A percentile compares a stretch with the other conserved stretches of the same genome.
phyloP scores from a whole-genome alignment of 2,888 invertebrate genomes.

The Lissocephala sabroskyi region DNA sequence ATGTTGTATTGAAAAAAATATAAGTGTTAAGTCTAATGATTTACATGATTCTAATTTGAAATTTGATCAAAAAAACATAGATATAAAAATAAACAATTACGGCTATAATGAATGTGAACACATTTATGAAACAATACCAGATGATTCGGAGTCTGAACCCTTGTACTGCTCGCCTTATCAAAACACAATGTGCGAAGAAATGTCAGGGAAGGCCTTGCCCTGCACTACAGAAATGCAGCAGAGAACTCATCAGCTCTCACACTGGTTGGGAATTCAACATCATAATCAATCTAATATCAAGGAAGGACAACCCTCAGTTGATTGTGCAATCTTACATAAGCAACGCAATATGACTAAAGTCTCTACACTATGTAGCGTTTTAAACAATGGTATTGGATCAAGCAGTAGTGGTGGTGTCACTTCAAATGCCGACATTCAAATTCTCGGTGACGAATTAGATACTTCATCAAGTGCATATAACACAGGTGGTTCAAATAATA shows the following conservation, averaged over 20 bases:
- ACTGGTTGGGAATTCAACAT: slow-evolving; percentile 20
- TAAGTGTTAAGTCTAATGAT: too few species aligned
- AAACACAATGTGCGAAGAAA: slow-evolving; percentile 59
- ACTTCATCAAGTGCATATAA: slow-evolving; percentile 82
- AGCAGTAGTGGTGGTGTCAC: slow-evolving; percentile 44
- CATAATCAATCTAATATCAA: too few species aligned
- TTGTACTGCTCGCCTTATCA: slow-evolving; percentile 79
- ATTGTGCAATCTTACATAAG: too few species aligned
- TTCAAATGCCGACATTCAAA: slow-evolving; percentile 16
- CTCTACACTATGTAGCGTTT: slow-evolving; percentile 51
- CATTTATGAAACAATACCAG: slow-evolving; percentile 79
- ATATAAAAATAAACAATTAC: slow-evolving; percentile 13
- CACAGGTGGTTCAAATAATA: slow-evolving; percentile 83
- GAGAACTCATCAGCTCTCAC: slow-evolving; percentile 49
- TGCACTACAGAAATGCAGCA: slow-evolving; percentile 48
- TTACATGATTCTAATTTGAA: too few species aligned
- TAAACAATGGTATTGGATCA: slow-evolving; percentile 57
- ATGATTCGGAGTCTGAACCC: slow-evolving; percentile 76
- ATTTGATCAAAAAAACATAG: too few species aligned
- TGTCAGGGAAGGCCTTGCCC: too few species aligned
- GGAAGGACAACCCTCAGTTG: too few species aligned
- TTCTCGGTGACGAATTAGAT: slow-evolving; percentile 74
- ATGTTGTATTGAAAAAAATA: too few species aligned
- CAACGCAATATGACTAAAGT: slow-evolving; percentile 29
- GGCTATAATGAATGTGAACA: slow-evolving; percentile 76